Evolutionary conservation across 2,797 vertebrate species (phyloP), one percentile per base, ranked within the genome.

Genomic region (Centropyge bicolor): DNA sequence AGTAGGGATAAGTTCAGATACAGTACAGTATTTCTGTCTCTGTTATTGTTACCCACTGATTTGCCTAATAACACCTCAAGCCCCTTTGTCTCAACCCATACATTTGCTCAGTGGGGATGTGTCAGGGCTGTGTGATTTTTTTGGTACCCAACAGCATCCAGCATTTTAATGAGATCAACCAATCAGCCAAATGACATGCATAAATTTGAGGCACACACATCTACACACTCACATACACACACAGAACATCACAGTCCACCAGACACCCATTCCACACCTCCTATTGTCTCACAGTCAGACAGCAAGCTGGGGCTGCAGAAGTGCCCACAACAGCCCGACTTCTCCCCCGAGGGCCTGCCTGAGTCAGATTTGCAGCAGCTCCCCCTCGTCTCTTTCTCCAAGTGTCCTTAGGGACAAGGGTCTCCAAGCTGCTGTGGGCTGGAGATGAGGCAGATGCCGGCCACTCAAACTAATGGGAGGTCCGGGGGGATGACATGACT

Each of bases 401-500:
- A 20, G 31, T 11, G 76, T 91, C 93, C 91, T 88, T 0, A 11
- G 90, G 93, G 93, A 92, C 81, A 78, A 74, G 74, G 70, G 80
- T 81, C 75, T 80, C 85, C 88, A 89, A 92, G 94, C 91, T 92
- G 90, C 78, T 67, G 85, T 36, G 71, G 73, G 82, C 78, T 40
- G 74, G 8, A 49, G 80, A 81, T 14, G 82, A 88, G 85, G 87
- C 94, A 95, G 94, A 94, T 95, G 94, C 88, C 1, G 85, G 68
- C 83, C 88, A 87, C 81, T 92, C 81, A 66, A 43, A 65, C 70
- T 85, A 82, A 90, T 81, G 85, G 88, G 82, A 83, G 91, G 84
- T 76, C 59, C 11, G 54, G 64, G 67, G 80, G 81, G 74, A 36
- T 74, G 88, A 84, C 63, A 75, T 82, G 87, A 87, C 84, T 94